A percentile compares a stretch with the other conserved stretches of the same genome.
These are phyloP conservation scores for Nanorana parkeri DNA, from an alignment of 2,113 vertebrate genomes.

Conservation along the genomic window DNA sequence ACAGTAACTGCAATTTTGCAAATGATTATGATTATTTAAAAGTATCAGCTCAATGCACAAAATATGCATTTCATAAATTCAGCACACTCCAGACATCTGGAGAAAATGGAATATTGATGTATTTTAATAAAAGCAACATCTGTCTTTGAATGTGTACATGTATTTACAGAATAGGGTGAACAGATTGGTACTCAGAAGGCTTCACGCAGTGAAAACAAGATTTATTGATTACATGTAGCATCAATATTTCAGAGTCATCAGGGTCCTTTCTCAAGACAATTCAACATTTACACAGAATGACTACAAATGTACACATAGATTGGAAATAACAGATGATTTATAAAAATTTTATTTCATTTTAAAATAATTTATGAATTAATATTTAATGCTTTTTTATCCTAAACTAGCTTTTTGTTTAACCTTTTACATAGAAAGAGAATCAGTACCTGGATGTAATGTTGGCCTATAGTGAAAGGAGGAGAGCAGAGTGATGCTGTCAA, in stretches of 20 bases:
- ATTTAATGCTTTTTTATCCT: too few species aligned
- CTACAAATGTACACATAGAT: conserved; percentile 19
- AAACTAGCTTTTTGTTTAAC: too few species aligned
- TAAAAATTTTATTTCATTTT: too few species aligned
- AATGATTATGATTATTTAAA: background rate
- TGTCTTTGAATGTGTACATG: conserved; percentile 20
- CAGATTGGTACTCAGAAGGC: conserved; percentile 38
- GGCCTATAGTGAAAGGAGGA: too few species aligned
- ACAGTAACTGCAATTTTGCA: background rate
- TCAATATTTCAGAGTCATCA: conserved; percentile 27
- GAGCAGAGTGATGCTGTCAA: too few species aligned
- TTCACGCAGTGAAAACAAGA: conserved; percentile 34
- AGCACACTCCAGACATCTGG: conserved; percentile 29
- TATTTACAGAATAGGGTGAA: conserved; percentile 18
- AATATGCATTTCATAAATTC: background rate
- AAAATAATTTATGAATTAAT: too few species aligned
- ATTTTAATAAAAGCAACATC: conserved; percentile 32
- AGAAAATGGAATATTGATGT: conserved; percentile 38
- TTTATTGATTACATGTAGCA: conserved; percentile 45
- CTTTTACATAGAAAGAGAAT: too few species aligned
- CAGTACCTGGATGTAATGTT: too few species aligned
- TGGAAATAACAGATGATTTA: background rate
- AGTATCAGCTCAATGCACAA: background rate
- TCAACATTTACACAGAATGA: background rate
- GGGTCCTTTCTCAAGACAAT: conserved; percentile 29